These are phyloP conservation scores for Montipora sp. DNA, from an alignment of 64 coral and sea anemone species.

Conservation along the genomic window DNA sequence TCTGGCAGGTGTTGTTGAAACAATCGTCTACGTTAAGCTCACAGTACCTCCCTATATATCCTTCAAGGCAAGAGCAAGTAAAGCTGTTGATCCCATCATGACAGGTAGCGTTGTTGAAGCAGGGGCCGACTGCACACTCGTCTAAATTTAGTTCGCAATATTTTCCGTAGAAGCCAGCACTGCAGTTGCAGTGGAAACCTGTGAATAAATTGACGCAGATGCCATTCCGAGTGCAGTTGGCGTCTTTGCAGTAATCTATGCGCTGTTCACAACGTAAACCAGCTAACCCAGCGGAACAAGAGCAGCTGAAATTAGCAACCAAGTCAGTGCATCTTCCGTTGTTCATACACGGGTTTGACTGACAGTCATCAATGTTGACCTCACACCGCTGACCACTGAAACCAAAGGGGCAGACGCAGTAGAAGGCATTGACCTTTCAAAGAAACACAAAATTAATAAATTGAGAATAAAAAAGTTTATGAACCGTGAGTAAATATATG, in stretches of 20 bases:
- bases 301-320: constrained; percentile 41
- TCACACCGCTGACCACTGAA: constrained; percentile 52
- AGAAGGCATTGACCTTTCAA: constrained; percentile 12
- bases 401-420: constrained; percentile 16
- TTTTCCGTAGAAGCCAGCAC: neutral
- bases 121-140: neutral
- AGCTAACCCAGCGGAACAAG: constrained; percentile 38
- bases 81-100: neutral
- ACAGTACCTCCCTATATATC: constrained; percentile 52
- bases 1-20: constrained; percentile 27
- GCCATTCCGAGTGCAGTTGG: constrained; percentile 47
- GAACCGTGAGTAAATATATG: no score
- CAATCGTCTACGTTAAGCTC: constrained; percentile 21
- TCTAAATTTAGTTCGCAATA: constrained; percentile 18
- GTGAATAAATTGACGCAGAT: constrained; percentile 32
- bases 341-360: constrained; percentile 48
- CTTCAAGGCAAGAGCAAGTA: constrained; percentile 42
- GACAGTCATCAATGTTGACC: constrained; percentile 63
- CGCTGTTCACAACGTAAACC: constrained; percentile 45
- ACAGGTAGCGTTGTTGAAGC: constrained; percentile 27
- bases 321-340: constrained; percentile 54
- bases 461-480: no score
- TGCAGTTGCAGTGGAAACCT: constrained; percentile 6
- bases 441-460: neutral
- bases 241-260: constrained; percentile 14